These are phyloP conservation scores for Chloropsis cyanopogon DNA, from an alignment of 2,113 vertebrate species.

Conservation along the genomic window DNA sequence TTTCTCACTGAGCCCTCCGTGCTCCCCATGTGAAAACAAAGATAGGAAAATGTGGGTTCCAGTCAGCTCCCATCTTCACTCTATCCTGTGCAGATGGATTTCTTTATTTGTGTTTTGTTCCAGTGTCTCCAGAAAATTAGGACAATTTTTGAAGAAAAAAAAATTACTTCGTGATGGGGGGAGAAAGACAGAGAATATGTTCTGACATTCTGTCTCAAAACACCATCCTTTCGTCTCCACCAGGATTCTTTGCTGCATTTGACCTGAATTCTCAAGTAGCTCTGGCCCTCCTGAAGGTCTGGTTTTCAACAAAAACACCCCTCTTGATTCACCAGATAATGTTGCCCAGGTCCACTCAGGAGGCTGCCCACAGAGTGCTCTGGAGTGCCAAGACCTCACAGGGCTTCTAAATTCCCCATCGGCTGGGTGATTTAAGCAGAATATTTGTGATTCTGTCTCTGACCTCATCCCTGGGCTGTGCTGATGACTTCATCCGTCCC, in stretches of 20 bases:
- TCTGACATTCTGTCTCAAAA: neutral
- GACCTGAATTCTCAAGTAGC: conserved; percentile 21
- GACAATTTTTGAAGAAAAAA: neutral
- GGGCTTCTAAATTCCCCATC: neutral
- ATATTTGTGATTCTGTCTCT: neutral
- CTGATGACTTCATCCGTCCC: neutral
- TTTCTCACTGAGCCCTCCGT: neutral
- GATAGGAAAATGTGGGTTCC: neutral
- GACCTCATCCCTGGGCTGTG: neutral
- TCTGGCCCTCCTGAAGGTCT: neutral
- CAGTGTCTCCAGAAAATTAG: neutral
- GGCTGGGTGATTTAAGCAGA: neutral
- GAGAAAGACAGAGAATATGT: neutral
- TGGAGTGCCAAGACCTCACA: neutral
- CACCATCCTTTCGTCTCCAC: neutral
- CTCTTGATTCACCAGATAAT: neutral
- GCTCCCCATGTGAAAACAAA: neutral
- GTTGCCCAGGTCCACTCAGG: neutral
- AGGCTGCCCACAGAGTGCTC: neutral
- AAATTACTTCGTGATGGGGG: neutral
- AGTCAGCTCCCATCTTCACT: neutral
- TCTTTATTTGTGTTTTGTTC: neutral
- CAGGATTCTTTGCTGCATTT: neutral
- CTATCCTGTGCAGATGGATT: neutral
- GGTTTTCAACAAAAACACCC: neutral